Conservation (phyloP, 2,113 vertebrate genomes). For the Barnardius zonarius region DNA sequence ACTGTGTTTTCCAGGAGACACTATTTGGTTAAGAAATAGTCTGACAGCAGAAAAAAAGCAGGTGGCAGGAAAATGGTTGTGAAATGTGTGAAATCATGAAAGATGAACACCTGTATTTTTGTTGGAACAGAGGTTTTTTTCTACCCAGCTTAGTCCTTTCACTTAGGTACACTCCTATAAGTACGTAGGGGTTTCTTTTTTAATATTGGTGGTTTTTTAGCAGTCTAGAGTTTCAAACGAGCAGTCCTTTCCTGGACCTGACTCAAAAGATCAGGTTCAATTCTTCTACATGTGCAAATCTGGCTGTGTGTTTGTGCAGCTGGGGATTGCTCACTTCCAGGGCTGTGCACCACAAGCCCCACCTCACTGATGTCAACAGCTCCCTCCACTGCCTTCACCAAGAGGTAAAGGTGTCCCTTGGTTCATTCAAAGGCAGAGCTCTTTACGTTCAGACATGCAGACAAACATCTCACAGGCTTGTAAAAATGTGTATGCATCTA, state of each 20-base stretch:
- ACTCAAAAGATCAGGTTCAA: neutral
- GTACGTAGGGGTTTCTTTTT: neutral
- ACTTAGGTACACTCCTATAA: neutral
- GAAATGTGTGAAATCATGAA: neutral
- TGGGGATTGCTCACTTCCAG: neutral
- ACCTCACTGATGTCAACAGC: neutral
- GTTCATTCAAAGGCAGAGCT: neutral
- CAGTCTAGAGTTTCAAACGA: neutral
- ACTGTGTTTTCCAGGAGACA: neutral
- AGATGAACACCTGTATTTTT: neutral
- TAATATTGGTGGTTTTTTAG: neutral
- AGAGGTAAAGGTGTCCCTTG: neutral
- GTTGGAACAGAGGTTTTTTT: neutral
- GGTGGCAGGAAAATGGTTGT: neutral
- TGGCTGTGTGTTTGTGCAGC: neutral
- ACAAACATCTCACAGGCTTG: neutral
- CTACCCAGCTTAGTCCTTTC: neutral
- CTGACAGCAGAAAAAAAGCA: neutral
- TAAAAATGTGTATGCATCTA: neutral
- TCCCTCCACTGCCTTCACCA: neutral
- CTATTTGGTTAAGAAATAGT: neutral
- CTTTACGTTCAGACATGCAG: rapidly evolving
- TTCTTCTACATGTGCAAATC: neutral
- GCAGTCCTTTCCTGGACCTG: neutral
- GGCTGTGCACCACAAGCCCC: rapidly evolving